Evolutionary conservation across 2,113 vertebrate genomes (phyloP).

Genomic region (Nettapus auritus): DNA sequence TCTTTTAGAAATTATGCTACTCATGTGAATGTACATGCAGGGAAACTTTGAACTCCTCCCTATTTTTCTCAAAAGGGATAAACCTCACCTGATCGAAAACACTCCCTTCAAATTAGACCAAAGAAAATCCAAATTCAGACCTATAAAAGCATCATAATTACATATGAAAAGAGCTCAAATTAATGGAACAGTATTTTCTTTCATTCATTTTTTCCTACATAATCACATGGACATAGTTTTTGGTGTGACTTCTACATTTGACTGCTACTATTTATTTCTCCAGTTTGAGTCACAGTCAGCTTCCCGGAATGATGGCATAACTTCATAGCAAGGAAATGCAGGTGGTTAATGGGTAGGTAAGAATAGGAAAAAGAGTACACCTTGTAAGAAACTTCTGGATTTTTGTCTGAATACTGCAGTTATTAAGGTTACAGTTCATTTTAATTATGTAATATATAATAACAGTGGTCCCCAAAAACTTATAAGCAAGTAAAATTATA

Average conservation of each 20-base stretch:
- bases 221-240: background rate
- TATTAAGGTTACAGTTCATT: background rate
- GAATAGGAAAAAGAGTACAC: background rate
- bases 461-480: background rate
- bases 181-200: background rate
- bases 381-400: background rate
- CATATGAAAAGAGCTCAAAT: background rate
- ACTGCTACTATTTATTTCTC: background rate
- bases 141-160: background rate
- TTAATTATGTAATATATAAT: background rate
- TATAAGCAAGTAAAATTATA: background rate
- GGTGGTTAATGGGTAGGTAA: background rate
- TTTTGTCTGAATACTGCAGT: background rate
- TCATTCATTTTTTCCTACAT: background rate
- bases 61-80: background rate
- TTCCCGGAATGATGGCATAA: background rate
- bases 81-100: background rate
- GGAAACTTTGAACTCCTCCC: background rate
- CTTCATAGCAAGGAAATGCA: background rate
- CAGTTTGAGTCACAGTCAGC: background rate
- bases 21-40: background rate
- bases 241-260: background rate
- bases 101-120: background rate
- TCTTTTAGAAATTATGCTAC: background rate
- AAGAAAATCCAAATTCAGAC: background rate